phyloP scores from a whole-genome alignment of 30 jellyfish, hydroid and myxozoan species.

The Catostylus mosaicus region DNA sequence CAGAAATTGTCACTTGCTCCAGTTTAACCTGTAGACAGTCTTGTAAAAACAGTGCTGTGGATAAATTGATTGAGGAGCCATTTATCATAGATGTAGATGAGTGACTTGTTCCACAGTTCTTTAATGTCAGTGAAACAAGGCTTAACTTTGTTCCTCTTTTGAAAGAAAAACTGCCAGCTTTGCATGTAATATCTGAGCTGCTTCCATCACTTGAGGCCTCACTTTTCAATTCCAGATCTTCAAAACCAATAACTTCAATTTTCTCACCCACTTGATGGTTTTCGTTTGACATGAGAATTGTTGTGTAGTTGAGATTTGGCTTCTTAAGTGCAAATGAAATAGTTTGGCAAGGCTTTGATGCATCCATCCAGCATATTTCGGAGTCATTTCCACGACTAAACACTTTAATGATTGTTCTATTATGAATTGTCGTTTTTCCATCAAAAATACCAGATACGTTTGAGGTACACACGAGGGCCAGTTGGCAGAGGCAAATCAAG shows the following conservation, averaged over 20 bases:
- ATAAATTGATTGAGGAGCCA: background rate
- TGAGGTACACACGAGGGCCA: too few species aligned
- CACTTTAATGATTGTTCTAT: conserved; percentile 9
- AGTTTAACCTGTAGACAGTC: conserved; percentile 12
- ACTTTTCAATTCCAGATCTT: conserved; percentile 20
- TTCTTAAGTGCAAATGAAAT: conserved; percentile 44
- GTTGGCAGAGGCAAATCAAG: too few species aligned
- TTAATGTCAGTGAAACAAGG: conserved; percentile 5
- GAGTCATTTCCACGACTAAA: conserved; percentile 11
- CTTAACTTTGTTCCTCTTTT: conserved; percentile 8
- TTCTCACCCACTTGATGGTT: conserved; percentile 1
- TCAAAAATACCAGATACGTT: background rate
- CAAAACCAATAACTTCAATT: conserved; percentile 1
- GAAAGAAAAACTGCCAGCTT: conserved; percentile 55
- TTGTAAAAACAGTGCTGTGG: conserved; percentile 30
- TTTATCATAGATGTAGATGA: conserved; percentile 30
- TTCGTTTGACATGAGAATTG: conserved; percentile 30
- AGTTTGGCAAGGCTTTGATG: conserved; percentile 56
- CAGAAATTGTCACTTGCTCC: conserved; percentile 8
- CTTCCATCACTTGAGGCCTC: background rate
- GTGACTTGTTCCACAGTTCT: conserved; percentile 42
- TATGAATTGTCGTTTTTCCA: too few species aligned
- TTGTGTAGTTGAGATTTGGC: conserved; percentile 17
- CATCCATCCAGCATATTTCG: conserved; percentile 16
- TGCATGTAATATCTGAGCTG: background rate